These are phyloP conservation scores for Suncus etruscus DNA, from an alignment of 2,113 vertebrate genomes.

Conservation along the genomic window DNA sequence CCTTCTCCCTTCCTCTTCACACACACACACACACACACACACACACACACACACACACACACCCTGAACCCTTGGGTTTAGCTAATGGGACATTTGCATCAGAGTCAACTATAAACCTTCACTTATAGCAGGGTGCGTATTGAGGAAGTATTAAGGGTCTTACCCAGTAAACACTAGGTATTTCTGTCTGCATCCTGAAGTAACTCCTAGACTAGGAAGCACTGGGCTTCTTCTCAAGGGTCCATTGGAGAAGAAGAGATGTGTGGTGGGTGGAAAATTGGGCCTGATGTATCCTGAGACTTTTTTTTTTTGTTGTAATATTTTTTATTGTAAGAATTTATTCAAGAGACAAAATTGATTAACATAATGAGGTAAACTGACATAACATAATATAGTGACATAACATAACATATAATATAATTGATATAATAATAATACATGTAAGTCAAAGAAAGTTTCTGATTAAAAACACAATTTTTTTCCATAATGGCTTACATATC, in stretches of 20 bases:
- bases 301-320: too few species aligned
- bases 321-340: too few species aligned
- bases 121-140: neutral
- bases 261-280: neutral
- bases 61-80: neutral
- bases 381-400: too few species aligned
- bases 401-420: too few species aligned
- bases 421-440: too few species aligned
- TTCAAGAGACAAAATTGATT: too few species aligned
- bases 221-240: neutral
- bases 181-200: neutral
- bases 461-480: too few species aligned
- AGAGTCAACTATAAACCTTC: neutral
- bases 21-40: neutral
- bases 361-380: too few species aligned
- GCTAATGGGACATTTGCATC: neutral
- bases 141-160: slow-evolving; percentile 28
- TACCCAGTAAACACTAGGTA: neutral
- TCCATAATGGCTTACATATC: too few species aligned
- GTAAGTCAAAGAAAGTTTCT: too few species aligned
- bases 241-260: neutral
- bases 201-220: neutral
- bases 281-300: neutral
- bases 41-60: too few species aligned
- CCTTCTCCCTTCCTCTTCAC: neutral